Evolutionary conservation across 1,140 invertebrate genomes (phyloP), one percentile per base, ranked within the genome.

Genomic region (Drosophila lowei): DNA sequence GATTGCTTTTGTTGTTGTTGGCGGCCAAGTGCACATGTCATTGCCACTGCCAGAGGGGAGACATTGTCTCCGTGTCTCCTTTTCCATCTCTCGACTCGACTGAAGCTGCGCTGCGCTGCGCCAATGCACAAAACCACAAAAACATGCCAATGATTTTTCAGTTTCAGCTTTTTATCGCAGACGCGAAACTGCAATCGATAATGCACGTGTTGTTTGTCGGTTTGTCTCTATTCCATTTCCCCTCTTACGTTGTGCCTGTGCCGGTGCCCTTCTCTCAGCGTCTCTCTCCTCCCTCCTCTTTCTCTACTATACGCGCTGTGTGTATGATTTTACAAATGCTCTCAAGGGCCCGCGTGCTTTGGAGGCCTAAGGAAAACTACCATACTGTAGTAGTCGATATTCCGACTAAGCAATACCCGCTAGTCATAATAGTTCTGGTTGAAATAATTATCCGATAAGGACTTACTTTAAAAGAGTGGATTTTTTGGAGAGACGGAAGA

Each of bases 1-100:
- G 48, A 66, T 61, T 73, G 62, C 54, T 60, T 34, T 65, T 34
- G 53, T 60, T 56, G 54, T 58, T 41, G 6, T 58, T 72, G 60
- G 57, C 48, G 62, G 73, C 62, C 78, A 81, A 72, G 74, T 81
- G 79, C 62, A 67, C 62, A 84, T 85, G 66, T 84, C 79, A 84
- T 64, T 79, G 68, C 41, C 74, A 71, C 15, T 38, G 25, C 42
- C 60, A 71, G 16, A 18, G 72, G 50, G 30, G 44, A 38, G 46
- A 23, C 42, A n/a, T 13, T 42, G 18, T 38, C 41, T 21, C 18
- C 9, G 28, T 23, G 28, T 16, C 21, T n/a, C 25, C 2, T 49
- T 53, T 55, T 59, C 47, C 54, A 44, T 28, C 41, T 25, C 63
- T 18, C 18, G 18, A 18, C 63, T 42, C 66, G 44, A 28, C 48